These are phyloP conservation scores for Leptinotarsa peninsularis DNA, from an alignment of 2,888 invertebrate genomes.

Conservation along the genomic window DNA sequence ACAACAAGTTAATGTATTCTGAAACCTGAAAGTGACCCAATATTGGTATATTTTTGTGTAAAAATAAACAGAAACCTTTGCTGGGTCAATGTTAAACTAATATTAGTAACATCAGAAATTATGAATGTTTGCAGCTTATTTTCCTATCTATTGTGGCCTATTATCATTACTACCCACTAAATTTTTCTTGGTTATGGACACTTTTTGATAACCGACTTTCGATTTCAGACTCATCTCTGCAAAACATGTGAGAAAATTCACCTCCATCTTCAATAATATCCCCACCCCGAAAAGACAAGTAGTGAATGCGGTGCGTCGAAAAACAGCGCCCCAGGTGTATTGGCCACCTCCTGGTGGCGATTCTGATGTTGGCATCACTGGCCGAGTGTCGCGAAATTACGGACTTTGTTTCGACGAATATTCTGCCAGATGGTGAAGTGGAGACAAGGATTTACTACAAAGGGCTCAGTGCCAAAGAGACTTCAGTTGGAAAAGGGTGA, in stretches of 20 bases:
- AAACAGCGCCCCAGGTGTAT: constrained; percentile 54
- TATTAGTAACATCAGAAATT: too few relatives aligned
- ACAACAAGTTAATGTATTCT: too few relatives aligned
- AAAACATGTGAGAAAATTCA: constrained; percentile 13
- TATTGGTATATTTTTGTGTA: too few relatives aligned
- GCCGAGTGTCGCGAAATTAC: constrained; percentile 63
- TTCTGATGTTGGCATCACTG: constrained; percentile 36
- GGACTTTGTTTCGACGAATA: constrained; percentile 76
- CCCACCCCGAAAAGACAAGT: background rate
- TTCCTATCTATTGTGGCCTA: too few relatives aligned
- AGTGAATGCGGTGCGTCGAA: constrained; percentile 50
- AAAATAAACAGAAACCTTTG: too few relatives aligned
- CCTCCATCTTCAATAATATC: background rate
- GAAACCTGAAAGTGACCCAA: too few relatives aligned
- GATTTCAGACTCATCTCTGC: background rate
- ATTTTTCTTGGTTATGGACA: background rate
- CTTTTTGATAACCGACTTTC: background rate
- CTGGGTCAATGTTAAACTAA: too few relatives aligned
- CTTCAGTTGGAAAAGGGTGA: constrained; percentile 71
- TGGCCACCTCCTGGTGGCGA: constrained; percentile 57
- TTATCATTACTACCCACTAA: background rate
- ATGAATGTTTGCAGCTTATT: too few relatives aligned
- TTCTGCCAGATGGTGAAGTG: constrained; percentile 77
- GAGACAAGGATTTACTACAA: constrained; percentile 75
- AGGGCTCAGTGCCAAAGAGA: constrained; percentile 77